Base-by-base conservation (phyloP, 2,888 invertebrate genomes). In the Nomada lathburiana region DNA sequence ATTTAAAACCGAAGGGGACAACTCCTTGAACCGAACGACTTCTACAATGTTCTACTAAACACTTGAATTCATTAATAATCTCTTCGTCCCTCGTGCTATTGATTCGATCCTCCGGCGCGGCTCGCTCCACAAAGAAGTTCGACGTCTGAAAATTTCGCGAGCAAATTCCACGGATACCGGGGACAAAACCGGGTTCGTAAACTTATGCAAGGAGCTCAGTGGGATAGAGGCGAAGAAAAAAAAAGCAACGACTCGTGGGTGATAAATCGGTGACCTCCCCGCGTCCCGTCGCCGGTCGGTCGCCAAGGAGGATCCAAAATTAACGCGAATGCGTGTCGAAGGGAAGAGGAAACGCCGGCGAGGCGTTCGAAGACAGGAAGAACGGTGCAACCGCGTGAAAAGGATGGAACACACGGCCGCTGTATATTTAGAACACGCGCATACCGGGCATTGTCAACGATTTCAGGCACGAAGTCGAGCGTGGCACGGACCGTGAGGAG, bases 361-460 rank as follows among this genome's bases (percentile, higher is more conserved):
- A 50, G 57, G n/a, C 42, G 50, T 18, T 29, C 29, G 55, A 60
- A 67, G 55, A 18, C 60, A 62, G 44, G 79, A 59, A 50, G 52
- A 52, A 1, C 52, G 52, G 1, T 64, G 52, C 44, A 42, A 42
- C 65, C 65, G 13, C 42, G 55, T 57, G 57, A 72, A 52, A 44
- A 62, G 64, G 72, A 80, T 16, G 67, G 80, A 44, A 47, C 20
- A 23, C 44, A n/a, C 44, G 52, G 20, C 2, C 26, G 42, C n/a
- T 53, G 57, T 84, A 84, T 86, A 82, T 84, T 86, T 80, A 82
- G 82, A 77, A 86, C 63, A 57, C 57, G 52, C 68, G 75, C 75
- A 81, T 84, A 75, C 64, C 63, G 64, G 2, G 76, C 79, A 76
- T 79, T 73, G 65, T 83, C 71, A 80, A 82, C 76, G 83, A 70